Evolutionary conservation across 92 coral and sea anemone genomes (phyloP), one percentile per base, ranked within the genome.

Genomic region (Palythoa grandis): DNA sequence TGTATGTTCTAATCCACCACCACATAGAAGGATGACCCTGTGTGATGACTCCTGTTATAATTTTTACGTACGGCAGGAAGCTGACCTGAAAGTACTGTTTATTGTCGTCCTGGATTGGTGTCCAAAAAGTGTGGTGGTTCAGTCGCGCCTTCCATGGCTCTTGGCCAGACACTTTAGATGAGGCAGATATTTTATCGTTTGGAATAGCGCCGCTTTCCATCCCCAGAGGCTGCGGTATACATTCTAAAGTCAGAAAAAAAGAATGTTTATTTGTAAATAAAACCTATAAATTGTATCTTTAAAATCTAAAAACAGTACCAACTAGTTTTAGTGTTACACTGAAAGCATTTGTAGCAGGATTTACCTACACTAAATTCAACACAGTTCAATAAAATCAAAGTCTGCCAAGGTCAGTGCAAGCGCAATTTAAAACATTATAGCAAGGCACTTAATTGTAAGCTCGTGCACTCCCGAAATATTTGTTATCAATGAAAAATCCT

Each of bases 121-220:
- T n/a, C 83, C 83, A 77, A 22, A 39, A 56, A 17, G 82, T 15
- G 12, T 0, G 23, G 15, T 57, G 70, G 5, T 77, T 77, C 50
- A 77, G 52, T 11, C 82, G 82, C 10, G 52, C 82, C 52, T 37
- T 77, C 70, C 82, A 77, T 35, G 82, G 82, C 22, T 77, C 70
- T 3, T 20, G 57, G 13, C 69, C 52, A 15, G 24, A 0, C 40
- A 50, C 52, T 14, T 77, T 24, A 1, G 82, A 77, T 29, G 82
- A 77, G 52, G 82, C 82, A 16, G 82, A 56, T 61, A 77, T 57
- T 15, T 77, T 11, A 16, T 60, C 6, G 20, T 77, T 60, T 23
- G 23, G 67, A 14, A 77, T 23, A 7, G 52, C 11, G 10, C 70
- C 70, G 24, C 70, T 77, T 38, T 77, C 70, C 69, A 77, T 77